A percentile compares a stretch with the other conserved stretches of the same genome.
These are phyloP conservation scores for Parasteatoda tepidariorum DNA, from an alignment of 1,140 invertebrate species.

Conservation along the genomic window DNA sequence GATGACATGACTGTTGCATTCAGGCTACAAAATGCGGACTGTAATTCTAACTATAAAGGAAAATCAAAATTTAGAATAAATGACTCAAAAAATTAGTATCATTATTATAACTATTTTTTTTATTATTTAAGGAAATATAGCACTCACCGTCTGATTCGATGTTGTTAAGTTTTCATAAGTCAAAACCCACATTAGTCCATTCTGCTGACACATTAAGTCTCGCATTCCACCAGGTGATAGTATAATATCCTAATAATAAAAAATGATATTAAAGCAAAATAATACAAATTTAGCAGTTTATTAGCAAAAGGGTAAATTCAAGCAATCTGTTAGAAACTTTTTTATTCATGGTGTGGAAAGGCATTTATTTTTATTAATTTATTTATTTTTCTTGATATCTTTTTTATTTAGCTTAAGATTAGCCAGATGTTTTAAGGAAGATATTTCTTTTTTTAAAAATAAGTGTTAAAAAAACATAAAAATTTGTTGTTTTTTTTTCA, in stretches of 20 bases:
- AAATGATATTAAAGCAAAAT: background rate
- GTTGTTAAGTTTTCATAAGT: constrained; percentile 17
- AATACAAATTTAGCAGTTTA: no score
- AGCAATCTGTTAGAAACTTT: no score
- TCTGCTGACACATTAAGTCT: constrained; percentile 53
- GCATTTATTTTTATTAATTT: no score
- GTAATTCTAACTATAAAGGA: constrained; percentile 24
- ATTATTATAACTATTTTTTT: background rate
- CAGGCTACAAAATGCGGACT: constrained; percentile 34
- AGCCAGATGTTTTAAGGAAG: no score
- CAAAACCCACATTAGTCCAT: constrained; percentile 43
- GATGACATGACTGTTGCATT: constrained; percentile 14
- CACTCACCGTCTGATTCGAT: constrained; percentile 36
- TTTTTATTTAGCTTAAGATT: no score
- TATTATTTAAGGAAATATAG: background rate
- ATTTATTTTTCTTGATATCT: no score
- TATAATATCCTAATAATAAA: constrained; percentile 39
- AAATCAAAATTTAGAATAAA: constrained; percentile 10
- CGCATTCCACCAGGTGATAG: constrained; percentile 40
- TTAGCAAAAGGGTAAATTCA: no score
- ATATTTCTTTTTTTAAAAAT: no score
- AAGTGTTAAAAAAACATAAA: no score
- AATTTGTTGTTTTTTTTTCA: no score
- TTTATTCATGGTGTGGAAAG: no score
- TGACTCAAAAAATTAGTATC: background rate